Evolutionary conservation across 1,140 invertebrate genomes (phyloP), one percentile per base, ranked within the genome.

Genomic region (Matsumurasca onukii): DNA sequence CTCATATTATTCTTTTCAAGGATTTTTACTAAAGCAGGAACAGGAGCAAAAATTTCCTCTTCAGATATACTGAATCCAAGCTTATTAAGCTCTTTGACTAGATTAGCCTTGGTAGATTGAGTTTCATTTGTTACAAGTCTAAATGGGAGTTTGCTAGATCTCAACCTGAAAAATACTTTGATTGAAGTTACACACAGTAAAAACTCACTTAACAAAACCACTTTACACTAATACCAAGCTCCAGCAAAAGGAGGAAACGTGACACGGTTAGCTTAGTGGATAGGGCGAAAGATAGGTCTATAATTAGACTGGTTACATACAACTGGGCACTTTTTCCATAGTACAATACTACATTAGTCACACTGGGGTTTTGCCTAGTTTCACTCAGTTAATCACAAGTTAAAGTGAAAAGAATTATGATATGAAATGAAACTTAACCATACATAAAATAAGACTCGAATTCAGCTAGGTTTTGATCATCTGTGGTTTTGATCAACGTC

Each of bases 81-180:
- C 48, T 79, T 81, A 3, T 57, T 80, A 1, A 95, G 78, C 66
- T 89, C 80, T 22, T 86, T 76, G 71, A 29, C 55, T 27, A 86
- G 77, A 1, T 94, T 77, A 29, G 82, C 76, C 55, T 79, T 79
- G 74, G 86, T 85, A 0, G 90, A 91, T 78, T 95, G 90, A 0
- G 89, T 90, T 15, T 89, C 91, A 71, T 91, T 91, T 29, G 90
- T 91, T 0, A 91, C 88, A 77, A 91, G 91, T 79, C 87, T 86
- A 15, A 91, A 79, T 25, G 77, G 77, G 1, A 90, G 61, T 55
- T 84, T 81, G 39, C 82, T 77, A 13, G 77, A 75, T 73, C 86
- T 78, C 69, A 93, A 81, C 74, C 90, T 92, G 34, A 59, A 68
- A 67, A 69, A 64, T 20, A 34, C n/a, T n/a, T 68, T 51, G n/a